Evolutionary conservation across 2,797 vertebrate genomes (phyloP).

Genomic region (Periparus ater): DNA sequence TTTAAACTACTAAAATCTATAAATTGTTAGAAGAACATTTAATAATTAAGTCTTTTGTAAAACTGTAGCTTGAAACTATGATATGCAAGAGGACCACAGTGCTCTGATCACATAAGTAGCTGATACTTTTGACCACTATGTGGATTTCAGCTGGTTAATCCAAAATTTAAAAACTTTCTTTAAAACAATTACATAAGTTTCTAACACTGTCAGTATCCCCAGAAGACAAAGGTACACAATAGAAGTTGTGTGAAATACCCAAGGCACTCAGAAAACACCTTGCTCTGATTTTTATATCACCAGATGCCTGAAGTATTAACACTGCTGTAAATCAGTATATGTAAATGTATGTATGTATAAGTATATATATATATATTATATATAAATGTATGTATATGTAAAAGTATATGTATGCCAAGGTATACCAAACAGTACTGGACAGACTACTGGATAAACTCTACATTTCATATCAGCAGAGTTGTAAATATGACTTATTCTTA

Average conservation of each 20-base stretch:
- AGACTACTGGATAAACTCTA: background rate
- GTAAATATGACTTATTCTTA: background rate
- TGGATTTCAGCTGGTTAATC: background rate
- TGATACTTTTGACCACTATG: background rate
- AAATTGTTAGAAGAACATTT: background rate
- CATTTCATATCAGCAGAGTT: background rate
- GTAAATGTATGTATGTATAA: too few species aligned
- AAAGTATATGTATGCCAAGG: background rate
- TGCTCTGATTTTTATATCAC: background rate
- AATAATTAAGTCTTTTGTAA: background rate
- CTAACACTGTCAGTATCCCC: background rate
- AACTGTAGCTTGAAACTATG: background rate
- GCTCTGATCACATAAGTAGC: background rate
- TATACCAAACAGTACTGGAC: background rate
- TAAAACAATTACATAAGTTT: background rate
- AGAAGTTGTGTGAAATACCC: background rate
- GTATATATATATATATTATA: too few species aligned
- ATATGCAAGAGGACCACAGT: background rate
- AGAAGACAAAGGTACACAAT: background rate
- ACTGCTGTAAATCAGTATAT: background rate
- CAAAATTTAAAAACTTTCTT: background rate
- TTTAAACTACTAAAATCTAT: background rate
- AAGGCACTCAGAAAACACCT: conserved; percentile 5
- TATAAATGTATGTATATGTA: too few species aligned
- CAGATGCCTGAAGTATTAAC: background rate